A percentile compares a stretch with the other conserved stretches of the same genome.
phyloP scores from a whole-genome alignment of 2,113 vertebrate species.

The Poicephalus gulielmi region DNA sequence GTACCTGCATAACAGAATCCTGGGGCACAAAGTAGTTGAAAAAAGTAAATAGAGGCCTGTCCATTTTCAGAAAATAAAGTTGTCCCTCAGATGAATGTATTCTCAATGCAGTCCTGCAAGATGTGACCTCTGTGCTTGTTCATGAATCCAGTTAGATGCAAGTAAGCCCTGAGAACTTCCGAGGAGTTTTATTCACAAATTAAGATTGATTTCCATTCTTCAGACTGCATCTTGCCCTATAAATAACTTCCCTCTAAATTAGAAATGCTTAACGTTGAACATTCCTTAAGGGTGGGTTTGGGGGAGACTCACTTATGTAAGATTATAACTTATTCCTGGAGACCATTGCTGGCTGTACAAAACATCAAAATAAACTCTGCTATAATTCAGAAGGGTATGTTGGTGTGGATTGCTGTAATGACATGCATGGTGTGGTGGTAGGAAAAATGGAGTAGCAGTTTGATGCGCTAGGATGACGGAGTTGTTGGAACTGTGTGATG shows the following conservation, averaged over 20 bases:
- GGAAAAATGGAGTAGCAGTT: background rate
- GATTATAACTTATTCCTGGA: constrained; percentile 67
- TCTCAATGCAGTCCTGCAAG: background rate
- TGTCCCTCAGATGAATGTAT: background rate
- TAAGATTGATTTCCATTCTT: constrained; percentile 15
- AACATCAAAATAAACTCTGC: constrained; percentile 67
- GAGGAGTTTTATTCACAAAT: constrained; percentile 27
- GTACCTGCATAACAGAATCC: background rate
- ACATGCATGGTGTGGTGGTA: background rate
- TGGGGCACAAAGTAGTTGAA: background rate
- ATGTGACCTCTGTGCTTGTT: background rate
- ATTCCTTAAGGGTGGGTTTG: constrained; percentile 59
- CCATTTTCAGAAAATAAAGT: background rate
- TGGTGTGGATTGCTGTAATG: background rate
- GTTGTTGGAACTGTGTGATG: background rate
- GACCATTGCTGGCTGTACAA: constrained; percentile 66
- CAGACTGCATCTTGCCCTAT: background rate
- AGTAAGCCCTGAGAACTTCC: constrained; percentile 37
- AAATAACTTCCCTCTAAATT: constrained; percentile 22
- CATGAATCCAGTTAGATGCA: constrained; percentile 12
- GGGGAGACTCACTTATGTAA: constrained; percentile 55
- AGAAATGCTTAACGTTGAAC: constrained; percentile 36
- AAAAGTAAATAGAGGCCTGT: background rate
- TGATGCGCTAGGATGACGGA: background rate
- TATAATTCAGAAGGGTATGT: background rate